phyloP scores from a whole-genome alignment of 2,797 vertebrate genomes.

The Muscicapa comitata region DNA sequence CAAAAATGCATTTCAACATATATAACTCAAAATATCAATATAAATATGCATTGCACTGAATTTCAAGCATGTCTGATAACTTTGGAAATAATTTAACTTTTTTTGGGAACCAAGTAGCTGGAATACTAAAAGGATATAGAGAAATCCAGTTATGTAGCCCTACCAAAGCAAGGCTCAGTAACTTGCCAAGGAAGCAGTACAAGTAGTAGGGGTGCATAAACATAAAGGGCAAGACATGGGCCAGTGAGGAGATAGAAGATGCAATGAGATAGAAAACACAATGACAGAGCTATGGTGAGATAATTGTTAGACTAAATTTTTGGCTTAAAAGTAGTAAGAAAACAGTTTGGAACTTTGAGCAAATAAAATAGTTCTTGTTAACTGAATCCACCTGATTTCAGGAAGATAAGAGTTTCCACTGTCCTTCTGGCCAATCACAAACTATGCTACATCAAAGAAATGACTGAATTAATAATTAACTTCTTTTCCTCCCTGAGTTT shows the following conservation, averaged over 20 bases:
- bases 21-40: not conserved
- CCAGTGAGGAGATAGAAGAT: not conserved
- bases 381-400: not conserved
- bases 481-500: not conserved
- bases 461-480: not conserved
- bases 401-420: not conserved
- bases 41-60: not conserved
- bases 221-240: not conserved
- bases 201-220: not conserved
- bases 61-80: not conserved
- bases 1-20: not conserved
- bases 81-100: not conserved
- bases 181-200: not conserved
- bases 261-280: not conserved
- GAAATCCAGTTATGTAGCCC: not conserved
- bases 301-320: not conserved
- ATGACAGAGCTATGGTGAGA: not conserved
- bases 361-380: not conserved
- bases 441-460: not conserved
- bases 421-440: not conserved
- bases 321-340: not conserved
- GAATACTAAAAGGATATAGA: not conserved
- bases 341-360: not conserved
- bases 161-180: not conserved
- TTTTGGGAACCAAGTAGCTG: not conserved